Conservation (phyloP, 1,140 invertebrate genomes). For the Aphaenogaster rudis region DNA sequence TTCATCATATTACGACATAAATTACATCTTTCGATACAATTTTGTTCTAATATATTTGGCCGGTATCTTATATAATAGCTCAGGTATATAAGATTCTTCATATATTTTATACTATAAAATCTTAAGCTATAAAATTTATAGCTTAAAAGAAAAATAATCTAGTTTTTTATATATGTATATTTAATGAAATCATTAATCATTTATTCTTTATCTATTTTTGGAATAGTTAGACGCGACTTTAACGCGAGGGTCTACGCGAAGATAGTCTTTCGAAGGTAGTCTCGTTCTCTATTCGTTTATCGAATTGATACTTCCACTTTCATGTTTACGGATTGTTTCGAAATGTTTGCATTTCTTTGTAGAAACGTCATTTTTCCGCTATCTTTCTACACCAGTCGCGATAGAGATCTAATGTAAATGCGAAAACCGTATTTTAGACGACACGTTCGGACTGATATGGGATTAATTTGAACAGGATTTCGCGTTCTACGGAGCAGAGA, state of each 20-base stretch:
- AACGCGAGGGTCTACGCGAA: no score
- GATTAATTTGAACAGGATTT: conserved; percentile 46
- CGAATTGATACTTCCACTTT: background rate
- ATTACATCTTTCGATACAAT: background rate
- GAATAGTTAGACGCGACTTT: background rate
- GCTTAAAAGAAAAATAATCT: background rate
- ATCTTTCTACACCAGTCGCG: background rate
- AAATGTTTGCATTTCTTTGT: background rate
- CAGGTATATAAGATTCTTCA: background rate
- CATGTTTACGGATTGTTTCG: background rate
- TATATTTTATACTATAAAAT: background rate
- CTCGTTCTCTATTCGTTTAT: background rate
- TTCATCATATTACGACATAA: background rate
- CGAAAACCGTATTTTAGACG: background rate
- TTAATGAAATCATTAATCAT: background rate
- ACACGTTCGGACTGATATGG: background rate
- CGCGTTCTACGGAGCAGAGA: conserved; percentile 3
- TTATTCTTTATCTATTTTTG: background rate
- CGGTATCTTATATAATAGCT: conserved; percentile 9
- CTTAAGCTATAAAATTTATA: background rate
- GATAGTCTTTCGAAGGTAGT: background rate
- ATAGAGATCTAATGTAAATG: conserved; percentile 6
- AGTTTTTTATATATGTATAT: background rate
- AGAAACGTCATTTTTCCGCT: background rate
- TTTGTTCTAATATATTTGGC: background rate